Conservation (phyloP, 2,797 vertebrate species). For the Melanotaenia maccullochi region DNA sequence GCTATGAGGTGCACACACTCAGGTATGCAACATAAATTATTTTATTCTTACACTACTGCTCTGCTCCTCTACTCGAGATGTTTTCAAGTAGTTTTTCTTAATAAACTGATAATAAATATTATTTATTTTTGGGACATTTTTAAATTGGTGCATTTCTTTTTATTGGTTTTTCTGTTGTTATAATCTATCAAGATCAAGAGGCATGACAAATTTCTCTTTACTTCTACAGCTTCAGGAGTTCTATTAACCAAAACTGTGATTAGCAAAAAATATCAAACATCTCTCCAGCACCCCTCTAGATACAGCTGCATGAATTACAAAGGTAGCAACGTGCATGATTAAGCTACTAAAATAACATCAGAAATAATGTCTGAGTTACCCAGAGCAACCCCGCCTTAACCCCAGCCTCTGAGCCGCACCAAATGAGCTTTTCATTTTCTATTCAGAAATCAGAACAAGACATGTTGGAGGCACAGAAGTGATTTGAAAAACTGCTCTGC, state of each 20-base stretch:
- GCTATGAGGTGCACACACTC: neutral
- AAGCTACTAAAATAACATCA: constrained; percentile 71
- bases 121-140: no score
- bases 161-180: no score
- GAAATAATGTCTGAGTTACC: constrained; percentile 56
- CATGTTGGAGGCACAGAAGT: constrained; percentile 43
- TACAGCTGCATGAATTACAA: constrained; percentile 63
- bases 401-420: constrained; percentile 43
- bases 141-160: no score
- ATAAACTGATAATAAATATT: no score
- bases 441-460: constrained; percentile 64
- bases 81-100: no score
- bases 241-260: constrained; percentile 24
- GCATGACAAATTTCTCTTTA: neutral
- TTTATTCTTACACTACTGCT: no score
- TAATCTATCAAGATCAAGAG: constrained; percentile 21
- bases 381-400: constrained; percentile 48
- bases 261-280: constrained; percentile 32
- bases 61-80: no score
- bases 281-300: constrained; percentile 33
- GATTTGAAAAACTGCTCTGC: constrained; percentile 55
- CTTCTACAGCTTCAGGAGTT: constrained; percentile 12
- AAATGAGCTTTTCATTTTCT: constrained; percentile 77
- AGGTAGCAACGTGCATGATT: constrained; percentile 61
- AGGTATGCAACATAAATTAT: neutral